Percentiles rank a stretch among this genome's conserved stretches.
Conservation (phyloP, 2,797 vertebrate genomes). For the Echeneis naucrates region DNA sequence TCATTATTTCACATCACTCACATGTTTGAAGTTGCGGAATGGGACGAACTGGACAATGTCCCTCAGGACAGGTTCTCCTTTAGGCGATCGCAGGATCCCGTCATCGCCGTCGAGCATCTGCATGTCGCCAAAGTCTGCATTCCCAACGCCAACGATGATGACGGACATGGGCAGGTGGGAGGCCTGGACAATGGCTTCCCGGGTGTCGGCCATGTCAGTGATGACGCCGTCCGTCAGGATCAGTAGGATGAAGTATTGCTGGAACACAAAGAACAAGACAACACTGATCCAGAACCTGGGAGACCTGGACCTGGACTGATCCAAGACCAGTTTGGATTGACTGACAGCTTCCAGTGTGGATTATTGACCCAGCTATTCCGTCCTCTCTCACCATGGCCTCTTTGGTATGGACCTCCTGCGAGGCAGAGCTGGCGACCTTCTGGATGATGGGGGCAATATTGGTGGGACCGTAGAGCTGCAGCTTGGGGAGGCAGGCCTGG, state of each 20-base stretch:
- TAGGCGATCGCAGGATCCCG: slow-evolving; percentile 94
- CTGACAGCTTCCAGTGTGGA: no score
- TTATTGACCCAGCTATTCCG: not conserved
- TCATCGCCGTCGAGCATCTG: slow-evolving; percentile 98
- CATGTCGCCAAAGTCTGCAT: slow-evolving; percentile 98
- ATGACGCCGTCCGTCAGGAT: slow-evolving; percentile 98
- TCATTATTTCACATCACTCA: slow-evolving; percentile 78
- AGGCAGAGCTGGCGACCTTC: slow-evolving; percentile 96
- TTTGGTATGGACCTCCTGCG: slow-evolving; percentile 96
- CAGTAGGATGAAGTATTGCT: slow-evolving; percentile 99
- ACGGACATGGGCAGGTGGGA: slow-evolving; percentile 98
- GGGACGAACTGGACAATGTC: slow-evolving; percentile 99
- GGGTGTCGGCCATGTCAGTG: slow-evolving; percentile 98
- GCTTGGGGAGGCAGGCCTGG: slow-evolving; percentile 96
- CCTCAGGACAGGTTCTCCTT: slow-evolving; percentile 94
- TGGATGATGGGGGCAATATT: slow-evolving; percentile 99
- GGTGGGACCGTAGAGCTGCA: slow-evolving; percentile 96
- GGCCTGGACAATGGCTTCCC: slow-evolving; percentile 97
- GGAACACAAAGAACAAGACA: not conserved
- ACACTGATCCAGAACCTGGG: no score
- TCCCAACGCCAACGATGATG: slow-evolving; percentile 97
- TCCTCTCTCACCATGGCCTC: slow-evolving; percentile 91
- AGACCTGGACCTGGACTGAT: no score
- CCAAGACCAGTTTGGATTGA: no score
- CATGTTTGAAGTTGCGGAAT: slow-evolving; percentile 98